phyloP scores from a whole-genome alignment of 64 coral and sea anemone genomes.

The Platygyra sinensis region DNA sequence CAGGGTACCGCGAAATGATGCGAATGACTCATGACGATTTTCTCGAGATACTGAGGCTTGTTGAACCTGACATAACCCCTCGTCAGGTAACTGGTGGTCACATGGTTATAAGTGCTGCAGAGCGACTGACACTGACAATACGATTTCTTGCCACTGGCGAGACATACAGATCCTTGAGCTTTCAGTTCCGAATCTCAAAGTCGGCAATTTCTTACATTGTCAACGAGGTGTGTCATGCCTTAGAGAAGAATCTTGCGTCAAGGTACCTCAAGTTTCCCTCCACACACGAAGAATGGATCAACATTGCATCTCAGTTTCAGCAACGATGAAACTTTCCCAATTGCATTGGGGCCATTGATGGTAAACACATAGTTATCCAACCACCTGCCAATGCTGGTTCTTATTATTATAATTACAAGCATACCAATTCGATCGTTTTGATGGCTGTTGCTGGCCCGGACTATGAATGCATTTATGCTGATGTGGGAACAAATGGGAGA shows the following conservation, averaged over 20 bases:
- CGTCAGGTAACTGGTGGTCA: background rate
- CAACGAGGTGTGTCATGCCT: background rate
- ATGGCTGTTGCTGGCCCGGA: background rate
- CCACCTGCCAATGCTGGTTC: background rate
- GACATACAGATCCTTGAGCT: background rate
- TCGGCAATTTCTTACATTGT: constrained; percentile 8
- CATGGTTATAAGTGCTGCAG: background rate
- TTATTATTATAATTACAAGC: constrained; percentile 1
- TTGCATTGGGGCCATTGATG: background rate
- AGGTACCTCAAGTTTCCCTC: background rate
- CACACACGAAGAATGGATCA: background rate
- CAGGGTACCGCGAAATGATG: background rate
- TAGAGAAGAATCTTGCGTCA: background rate
- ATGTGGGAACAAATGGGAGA: background rate
- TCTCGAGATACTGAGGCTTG: background rate
- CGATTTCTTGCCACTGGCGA: constrained; percentile 1
- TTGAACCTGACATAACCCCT: background rate
- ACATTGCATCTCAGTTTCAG: background rate
- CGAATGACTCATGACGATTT: background rate
- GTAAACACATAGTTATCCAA: background rate
- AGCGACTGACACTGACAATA: background rate
- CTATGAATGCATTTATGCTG: background rate
- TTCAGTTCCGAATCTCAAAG: background rate
- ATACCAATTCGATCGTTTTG: background rate
- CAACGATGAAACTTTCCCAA: background rate